Percentiles rank a stretch among this genome's conserved stretches.
Evolutionary conservation across 2,797 vertebrate species (phyloP).

Genomic region (Aythya fuligula): DNA sequence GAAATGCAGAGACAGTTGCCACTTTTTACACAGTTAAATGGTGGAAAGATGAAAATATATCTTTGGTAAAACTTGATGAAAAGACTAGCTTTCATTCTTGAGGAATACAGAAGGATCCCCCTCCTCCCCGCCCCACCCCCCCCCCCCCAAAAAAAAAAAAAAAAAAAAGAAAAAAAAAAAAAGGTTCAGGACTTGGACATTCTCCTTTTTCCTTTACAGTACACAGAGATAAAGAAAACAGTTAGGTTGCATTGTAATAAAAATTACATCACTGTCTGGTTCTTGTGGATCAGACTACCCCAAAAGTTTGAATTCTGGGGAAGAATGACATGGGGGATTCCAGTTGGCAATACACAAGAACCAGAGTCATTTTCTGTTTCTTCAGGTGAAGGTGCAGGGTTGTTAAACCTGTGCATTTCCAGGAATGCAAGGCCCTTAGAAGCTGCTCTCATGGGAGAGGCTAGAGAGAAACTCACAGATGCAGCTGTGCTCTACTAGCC

Average conservation of each 20-base stretch:
- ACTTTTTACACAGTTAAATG: neutral
- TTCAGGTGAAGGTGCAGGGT: neutral
- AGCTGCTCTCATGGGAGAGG: neutral
- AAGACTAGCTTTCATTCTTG: neutral
- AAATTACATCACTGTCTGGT: neutral
- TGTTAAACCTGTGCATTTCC: neutral
- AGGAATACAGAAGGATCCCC: neutral
- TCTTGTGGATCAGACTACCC: neutral
- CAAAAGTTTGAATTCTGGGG: neutral
- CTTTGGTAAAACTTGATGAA: neutral
- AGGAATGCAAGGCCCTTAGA: neutral
- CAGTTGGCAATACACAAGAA: neutral
- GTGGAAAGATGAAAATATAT: neutral
- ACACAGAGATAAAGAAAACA: neutral
- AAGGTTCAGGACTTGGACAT: neutral
- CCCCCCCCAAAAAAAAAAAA: no score
- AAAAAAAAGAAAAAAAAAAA: neutral
- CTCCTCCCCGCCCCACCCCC: no score
- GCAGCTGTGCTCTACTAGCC: neutral
- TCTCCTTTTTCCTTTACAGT: neutral
- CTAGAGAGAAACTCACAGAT: fast-evolving
- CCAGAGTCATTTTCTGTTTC: neutral
- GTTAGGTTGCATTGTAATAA: neutral
- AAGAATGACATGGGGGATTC: neutral
- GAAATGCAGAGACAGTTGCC: neutral